Base-by-base conservation (phyloP, 2,113 vertebrate genomes). In the Aspidoscelis tigris region DNA sequence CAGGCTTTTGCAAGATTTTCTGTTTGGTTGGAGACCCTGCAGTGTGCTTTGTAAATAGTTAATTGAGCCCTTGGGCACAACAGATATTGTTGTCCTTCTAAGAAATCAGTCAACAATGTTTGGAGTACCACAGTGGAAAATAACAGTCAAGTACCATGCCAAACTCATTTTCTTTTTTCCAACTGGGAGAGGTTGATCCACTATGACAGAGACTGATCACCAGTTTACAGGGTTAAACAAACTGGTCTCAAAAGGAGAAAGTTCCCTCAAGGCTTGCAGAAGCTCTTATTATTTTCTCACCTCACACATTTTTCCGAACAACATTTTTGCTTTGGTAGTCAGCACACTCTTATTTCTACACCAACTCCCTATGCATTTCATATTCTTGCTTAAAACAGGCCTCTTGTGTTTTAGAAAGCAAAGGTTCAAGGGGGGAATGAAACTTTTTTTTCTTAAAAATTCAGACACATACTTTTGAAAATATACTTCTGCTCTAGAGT, bases 41-140 rank as follows among this genome's bases (percentile, higher is more conserved):
- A 14, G 9, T 33, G 50, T 22, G 26, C 18, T 33, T 22, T 24
- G 20, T 33, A 58, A 81, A 58, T 22, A 47, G 16, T 33, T 80
- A 68, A 7, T 82, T 24, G 74, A 58, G 50, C 88, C 65, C 68
- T 33, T 33, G 90, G 44, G 26, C 65, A 85, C 53, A 85, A 39
- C 2, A 87, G 44, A 72, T 14, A 12, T 8, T 41, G 80, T 72
- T 47, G 53, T 81, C 74, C 65, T 39, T 68, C n/a, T 80, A 12
- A 41, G 47, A 71, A 88, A 88, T 64, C 24, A 44, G 33, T 9
- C 20, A 39, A 10, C 44, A 79, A 10, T 84, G 78, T 7, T 22
- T 78, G 4, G 83, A 84, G 21, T 53, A 66, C 50, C 44, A 18
- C 41, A 0, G 12, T 71, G 41, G 53, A 74, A 87, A 87, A 87